Evolutionary conservation across 1,140 invertebrate species (phyloP).

Genomic region (Diachasmimorpha longicaudata): DNA sequence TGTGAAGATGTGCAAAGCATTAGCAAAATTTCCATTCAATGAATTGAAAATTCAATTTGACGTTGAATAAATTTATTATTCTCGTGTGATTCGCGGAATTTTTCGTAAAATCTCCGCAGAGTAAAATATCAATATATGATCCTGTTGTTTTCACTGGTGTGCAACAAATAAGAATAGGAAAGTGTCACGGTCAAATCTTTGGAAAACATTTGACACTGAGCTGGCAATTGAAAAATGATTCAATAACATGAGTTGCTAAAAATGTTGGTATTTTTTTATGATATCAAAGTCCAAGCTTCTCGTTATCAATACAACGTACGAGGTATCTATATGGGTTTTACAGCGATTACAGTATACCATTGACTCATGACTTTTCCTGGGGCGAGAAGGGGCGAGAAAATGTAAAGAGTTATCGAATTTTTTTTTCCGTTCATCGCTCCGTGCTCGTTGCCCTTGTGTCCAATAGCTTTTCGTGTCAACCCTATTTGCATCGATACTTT

Average conservation of each 20-base stretch:
- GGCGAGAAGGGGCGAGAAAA: not conserved
- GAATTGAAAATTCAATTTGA: not conserved
- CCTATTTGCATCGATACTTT: not conserved
- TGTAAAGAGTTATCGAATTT: not conserved
- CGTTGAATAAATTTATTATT: not conserved
- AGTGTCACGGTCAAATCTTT: not conserved
- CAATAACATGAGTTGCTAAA: not conserved
- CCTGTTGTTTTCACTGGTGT: not conserved
- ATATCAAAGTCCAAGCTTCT: conserved; percentile 16
- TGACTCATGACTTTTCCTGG: not conserved
- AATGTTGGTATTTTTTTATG: not conserved
- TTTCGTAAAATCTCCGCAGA: not conserved
- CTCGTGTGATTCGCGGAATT: not conserved
- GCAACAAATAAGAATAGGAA: not conserved
- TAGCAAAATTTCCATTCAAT: not conserved
- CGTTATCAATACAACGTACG: not conserved
- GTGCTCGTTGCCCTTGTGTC: not conserved
- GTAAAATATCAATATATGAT: not conserved
- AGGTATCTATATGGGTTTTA: not conserved
- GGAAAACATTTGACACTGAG: not conserved
- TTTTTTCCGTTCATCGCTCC: not conserved
- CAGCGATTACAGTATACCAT: not conserved
- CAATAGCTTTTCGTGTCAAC: not conserved
- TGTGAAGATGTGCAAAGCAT: not conserved
- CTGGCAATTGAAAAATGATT: not conserved